Percentiles rank a stretch among this genome's conserved stretches.
These are phyloP conservation scores for Esox lucius DNA, from an alignment of 2,797 vertebrate species.

Conservation along the genomic window DNA sequence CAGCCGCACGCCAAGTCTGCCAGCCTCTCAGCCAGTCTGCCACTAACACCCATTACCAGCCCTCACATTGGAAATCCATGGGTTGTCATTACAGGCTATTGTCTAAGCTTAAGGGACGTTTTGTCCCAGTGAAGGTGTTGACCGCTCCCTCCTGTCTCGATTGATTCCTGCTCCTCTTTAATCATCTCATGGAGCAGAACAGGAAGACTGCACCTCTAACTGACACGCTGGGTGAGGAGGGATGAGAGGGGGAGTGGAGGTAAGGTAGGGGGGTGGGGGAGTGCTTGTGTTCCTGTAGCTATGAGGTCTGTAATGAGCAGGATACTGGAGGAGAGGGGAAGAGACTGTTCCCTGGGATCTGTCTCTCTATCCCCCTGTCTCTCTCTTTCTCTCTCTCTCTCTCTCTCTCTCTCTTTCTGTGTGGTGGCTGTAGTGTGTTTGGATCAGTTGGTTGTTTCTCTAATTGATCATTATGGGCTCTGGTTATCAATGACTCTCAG, in stretches of 20 bases:
- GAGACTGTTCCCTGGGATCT: not conserved
- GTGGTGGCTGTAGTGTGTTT: not conserved
- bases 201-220: slow-evolving; percentile 38
- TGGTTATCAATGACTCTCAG: slow-evolving; percentile 28
- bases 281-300: slow-evolving; percentile 9
- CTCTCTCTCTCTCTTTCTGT: not conserved
- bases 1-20: not conserved
- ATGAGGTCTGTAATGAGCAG: not conserved
- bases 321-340: not conserved
- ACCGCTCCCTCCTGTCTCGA: slow-evolving; percentile 64
- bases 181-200: slow-evolving; percentile 51
- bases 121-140: slow-evolving; percentile 50
- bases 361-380: no score
- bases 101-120: slow-evolving; percentile 61
- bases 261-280: slow-evolving; percentile 10
- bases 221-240: slow-evolving; percentile 25
- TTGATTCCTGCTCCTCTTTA: slow-evolving; percentile 61
- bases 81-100: slow-evolving; percentile 66
- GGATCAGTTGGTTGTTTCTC: not conserved
- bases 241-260: slow-evolving; percentile 30
- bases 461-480: slow-evolving; percentile 43
- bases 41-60: slow-evolving; percentile 73
- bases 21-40: slow-evolving; percentile 47
- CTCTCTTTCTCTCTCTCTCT: no score
- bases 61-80: slow-evolving; percentile 53